Percentiles rank a stretch among this genome's conserved stretches.
phyloP scores from a whole-genome alignment of 35 echinoderm and acorn worm species.

The Nesometra sesokonis region DNA sequence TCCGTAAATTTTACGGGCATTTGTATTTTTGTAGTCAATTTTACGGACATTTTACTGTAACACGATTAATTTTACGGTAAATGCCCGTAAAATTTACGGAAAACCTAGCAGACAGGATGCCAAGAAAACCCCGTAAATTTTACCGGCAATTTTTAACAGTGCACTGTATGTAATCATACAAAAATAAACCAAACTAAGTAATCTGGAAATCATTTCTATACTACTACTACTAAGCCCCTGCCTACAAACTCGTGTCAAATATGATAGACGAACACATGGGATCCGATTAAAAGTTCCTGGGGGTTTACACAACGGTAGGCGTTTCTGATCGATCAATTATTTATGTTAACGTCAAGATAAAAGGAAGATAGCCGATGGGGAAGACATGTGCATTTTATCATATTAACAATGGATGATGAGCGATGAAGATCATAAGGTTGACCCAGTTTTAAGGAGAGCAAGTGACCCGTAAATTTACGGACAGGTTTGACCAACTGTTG shows the following conservation, averaged over 20 bases:
- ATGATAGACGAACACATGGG: neutral
- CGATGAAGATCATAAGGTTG: neutral
- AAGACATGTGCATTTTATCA: neutral
- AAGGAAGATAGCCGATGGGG: neutral
- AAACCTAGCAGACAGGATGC: too few relatives aligned
- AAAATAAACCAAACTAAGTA: too few relatives aligned
- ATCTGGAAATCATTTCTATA: too few relatives aligned
- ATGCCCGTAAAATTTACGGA: too few relatives aligned
- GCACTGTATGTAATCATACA: too few relatives aligned
- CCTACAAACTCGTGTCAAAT: neutral
- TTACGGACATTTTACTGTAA: too few relatives aligned
- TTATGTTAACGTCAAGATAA: neutral
- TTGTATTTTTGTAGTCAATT: too few relatives aligned
- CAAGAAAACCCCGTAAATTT: too few relatives aligned
- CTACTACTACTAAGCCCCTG: too few relatives aligned
- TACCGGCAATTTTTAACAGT: too few relatives aligned
- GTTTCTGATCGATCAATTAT: neutral
- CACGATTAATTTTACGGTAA: too few relatives aligned
- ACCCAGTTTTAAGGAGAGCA: neutral
- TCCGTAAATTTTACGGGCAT: too few relatives aligned
- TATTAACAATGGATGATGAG: neutral
- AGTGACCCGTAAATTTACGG: neutral
- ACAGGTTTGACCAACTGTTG: neutral
- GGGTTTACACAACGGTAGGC: neutral
- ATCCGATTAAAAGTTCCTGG: neutral